phyloP scores from a whole-genome alignment of 92 coral and sea anemone genomes.

The Heliopora coerulea region DNA sequence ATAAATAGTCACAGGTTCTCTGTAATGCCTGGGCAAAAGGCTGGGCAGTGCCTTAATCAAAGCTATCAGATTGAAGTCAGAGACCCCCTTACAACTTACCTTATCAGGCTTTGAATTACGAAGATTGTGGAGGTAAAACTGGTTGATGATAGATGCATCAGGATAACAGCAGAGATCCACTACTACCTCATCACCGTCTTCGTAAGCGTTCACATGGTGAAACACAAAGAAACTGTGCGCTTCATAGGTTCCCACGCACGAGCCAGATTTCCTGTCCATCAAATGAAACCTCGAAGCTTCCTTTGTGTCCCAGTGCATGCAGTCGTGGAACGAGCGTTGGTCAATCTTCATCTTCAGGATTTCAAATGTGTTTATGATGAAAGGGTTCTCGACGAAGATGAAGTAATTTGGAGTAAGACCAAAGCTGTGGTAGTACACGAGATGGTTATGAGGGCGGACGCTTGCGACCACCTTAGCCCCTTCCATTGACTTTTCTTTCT shows the following conservation, averaged over 20 bases:
- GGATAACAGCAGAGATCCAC: slow-evolving; percentile 96
- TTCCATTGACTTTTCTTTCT: slow-evolving; percentile 65
- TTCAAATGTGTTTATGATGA: slow-evolving; percentile 76
- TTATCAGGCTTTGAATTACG: slow-evolving; percentile 74
- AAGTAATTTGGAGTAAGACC: slow-evolving; percentile 97
- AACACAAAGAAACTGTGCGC: slow-evolving; percentile 91
- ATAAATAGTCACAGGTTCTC: no score
- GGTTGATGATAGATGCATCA: slow-evolving; percentile 84
- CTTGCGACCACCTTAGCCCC: slow-evolving; percentile 68
- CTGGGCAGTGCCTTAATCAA: no score
- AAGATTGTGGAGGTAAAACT: slow-evolving; percentile 87
- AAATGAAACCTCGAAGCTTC: slow-evolving; percentile 90
- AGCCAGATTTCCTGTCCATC: slow-evolving; percentile 79
- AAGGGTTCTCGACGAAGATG: slow-evolving; percentile 94
- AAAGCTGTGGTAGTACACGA: slow-evolving; percentile 92
- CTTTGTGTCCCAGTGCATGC: slow-evolving; percentile 91
- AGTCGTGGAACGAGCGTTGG: slow-evolving; percentile 87
- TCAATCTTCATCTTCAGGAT: slow-evolving; percentile 77
- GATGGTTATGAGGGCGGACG: slow-evolving; percentile 74
- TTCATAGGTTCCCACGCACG: slow-evolving; percentile 76
- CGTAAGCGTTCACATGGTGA: slow-evolving; percentile 96
- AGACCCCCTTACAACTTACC: no score
- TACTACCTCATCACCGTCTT: slow-evolving; percentile 66
- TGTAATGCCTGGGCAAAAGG: no score
- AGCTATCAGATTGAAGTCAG: no score